Base-by-base conservation (phyloP, 2,888 invertebrate genomes). In the Stomorhina lunata region DNA sequence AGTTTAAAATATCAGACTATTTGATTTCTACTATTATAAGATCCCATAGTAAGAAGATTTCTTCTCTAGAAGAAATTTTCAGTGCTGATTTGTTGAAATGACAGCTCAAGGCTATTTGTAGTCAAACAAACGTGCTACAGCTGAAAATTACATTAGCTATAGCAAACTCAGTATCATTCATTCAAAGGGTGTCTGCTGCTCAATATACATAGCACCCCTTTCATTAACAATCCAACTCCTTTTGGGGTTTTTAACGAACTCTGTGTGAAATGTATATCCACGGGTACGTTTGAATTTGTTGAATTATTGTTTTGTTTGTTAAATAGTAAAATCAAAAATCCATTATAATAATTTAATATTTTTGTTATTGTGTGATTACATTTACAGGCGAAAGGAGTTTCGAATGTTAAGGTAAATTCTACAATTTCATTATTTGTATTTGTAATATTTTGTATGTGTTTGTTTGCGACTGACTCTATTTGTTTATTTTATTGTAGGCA, bases 41-140 rank as follows among this genome's bases (percentile, higher is more conserved):
- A 61, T 32, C 53, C 10, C 57, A 15, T 48, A 75, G n/a, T n/a
- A n/a, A n/a, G n/a, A n/a, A n/a, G n/a, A n/a, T n/a, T n/a, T n/a
- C n/a, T n/a, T n/a, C n/a, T n/a, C n/a, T n/a, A n/a, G n/a, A n/a
- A n/a, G n/a, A n/a, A n/a, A n/a, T n/a, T n/a, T n/a, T n/a, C n/a
- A n/a, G 78, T 79, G 79, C 75, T 71, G 75, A 83, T 80, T 76
- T 72, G 69, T 76, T 77, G 34, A 57, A 69, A 77, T 77, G 80
- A 83, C 80, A 83, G 72, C 83, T 80, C 63, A 63, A 69, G 83
- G 76, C 80, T 77, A 43, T 72, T 80, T 80, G 25, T 32, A 40
- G 40, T 63, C 37, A 69, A 75, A 43, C 73, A 63, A 63, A 77
- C 61, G 68, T 72, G 66, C 40, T 27, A 20, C 34, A 27, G 29